Percentiles rank a stretch among this genome's conserved stretches.
These are phyloP conservation scores for Temnothorax longispinosus DNA, from an alignment of 1,140 invertebrate species.

Conservation along the genomic window DNA sequence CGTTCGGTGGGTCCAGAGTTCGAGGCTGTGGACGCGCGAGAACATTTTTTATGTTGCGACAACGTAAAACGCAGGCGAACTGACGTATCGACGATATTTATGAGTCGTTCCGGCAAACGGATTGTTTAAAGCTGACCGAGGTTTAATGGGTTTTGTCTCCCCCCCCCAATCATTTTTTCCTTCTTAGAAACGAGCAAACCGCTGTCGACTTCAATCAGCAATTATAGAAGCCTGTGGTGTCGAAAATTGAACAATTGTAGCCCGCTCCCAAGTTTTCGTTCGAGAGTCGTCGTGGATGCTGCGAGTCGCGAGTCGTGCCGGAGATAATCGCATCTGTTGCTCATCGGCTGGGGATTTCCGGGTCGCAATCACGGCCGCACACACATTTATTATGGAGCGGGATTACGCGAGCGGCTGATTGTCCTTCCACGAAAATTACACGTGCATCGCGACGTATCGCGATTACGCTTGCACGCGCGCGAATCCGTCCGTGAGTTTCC, in stretches of 20 bases:
- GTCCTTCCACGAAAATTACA: slow-evolving; percentile 61
- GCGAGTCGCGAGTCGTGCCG: neutral
- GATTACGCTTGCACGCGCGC: slow-evolving; percentile 28
- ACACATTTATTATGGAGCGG: slow-evolving; percentile 8
- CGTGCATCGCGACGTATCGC: neutral
- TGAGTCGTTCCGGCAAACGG: neutral
- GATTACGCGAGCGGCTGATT: slow-evolving; percentile 54
- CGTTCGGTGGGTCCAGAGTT: slow-evolving; percentile 16
- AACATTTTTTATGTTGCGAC: slow-evolving; percentile 26
- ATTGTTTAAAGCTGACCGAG: neutral
- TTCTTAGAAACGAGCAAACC: neutral
- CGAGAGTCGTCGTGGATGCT: neutral
- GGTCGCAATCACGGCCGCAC: slow-evolving; percentile 2
- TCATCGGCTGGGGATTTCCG: neutral
- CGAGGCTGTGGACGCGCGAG: neutral
- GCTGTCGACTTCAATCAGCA: neutral
- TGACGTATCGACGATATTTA: neutral
- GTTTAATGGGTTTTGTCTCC: neutral
- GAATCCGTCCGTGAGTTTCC: slow-evolving; percentile 14
- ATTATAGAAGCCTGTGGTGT: neutral
- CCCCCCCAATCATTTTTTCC: neutral
- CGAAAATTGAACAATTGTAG: neutral
- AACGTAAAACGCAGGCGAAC: neutral
- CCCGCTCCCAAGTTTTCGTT: neutral
- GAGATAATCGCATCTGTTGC: neutral